Evolutionary conservation across 2,888 invertebrate genomes (phyloP).

Genomic region (Octodonta nipae): DNA sequence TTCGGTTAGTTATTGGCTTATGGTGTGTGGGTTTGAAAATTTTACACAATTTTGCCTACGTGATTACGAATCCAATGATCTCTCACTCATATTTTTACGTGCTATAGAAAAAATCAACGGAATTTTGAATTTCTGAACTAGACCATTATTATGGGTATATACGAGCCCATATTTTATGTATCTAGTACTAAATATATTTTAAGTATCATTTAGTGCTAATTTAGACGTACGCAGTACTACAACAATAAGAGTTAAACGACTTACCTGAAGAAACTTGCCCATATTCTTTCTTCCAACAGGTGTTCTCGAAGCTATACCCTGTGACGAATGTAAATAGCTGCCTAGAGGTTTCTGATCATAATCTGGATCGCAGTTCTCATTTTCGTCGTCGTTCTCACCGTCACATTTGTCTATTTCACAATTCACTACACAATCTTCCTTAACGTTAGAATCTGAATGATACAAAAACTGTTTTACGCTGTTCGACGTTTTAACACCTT

Average conservation of each 20-base stretch:
- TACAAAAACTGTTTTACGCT: conserved; percentile 14
- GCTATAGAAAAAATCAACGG: background rate
- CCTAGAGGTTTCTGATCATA: conserved; percentile 29
- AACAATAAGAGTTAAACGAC: conserved; percentile 7
- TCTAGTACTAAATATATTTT: too few relatives aligned
- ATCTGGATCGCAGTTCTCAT: conserved; percentile 18
- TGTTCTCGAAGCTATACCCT: conserved; percentile 33
- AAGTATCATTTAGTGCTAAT: too few relatives aligned
- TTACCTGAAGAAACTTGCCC: conserved; percentile 33
- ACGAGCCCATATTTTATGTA: too few relatives aligned
- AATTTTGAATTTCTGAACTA: too few relatives aligned
- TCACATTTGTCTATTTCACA: conserved; percentile 4
- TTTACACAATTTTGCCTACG: too few relatives aligned
- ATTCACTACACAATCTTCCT: too few relatives aligned
- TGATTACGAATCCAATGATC: too few relatives aligned
- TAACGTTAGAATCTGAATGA: too few relatives aligned
- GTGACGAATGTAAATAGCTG: conserved; percentile 31
- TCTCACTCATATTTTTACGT: background rate
- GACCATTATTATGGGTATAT: too few relatives aligned
- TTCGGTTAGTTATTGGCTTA: too few relatives aligned
- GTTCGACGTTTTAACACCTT: conserved; percentile 6
- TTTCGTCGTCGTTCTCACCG: conserved; percentile 6
- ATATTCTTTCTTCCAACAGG: conserved; percentile 32
- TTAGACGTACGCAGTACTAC: too few relatives aligned
- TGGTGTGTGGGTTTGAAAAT: too few relatives aligned